Evolutionary conservation across 2,888 invertebrate species (phyloP).

Genomic region (Alitta virens): DNA sequence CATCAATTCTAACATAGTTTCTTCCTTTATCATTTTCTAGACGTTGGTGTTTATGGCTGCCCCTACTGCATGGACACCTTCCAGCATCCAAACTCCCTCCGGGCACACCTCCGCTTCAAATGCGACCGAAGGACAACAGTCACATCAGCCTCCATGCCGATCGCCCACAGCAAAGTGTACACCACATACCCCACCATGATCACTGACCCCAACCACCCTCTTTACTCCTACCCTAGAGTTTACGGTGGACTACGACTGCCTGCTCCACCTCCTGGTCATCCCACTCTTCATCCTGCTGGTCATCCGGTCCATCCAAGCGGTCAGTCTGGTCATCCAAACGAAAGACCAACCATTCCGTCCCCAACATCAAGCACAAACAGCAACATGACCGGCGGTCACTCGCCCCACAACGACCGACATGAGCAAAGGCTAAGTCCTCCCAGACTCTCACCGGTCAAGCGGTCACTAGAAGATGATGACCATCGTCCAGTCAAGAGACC

Average conservation of each 20-base stretch:
- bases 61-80: constrained; percentile 46
- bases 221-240: not conserved
- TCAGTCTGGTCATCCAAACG: too few species aligned
- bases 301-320: not conserved
- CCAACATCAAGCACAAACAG: constrained; percentile 13
- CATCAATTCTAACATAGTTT: too few species aligned
- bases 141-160: not conserved
- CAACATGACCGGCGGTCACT: not conserved
- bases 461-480: constrained; percentile 5
- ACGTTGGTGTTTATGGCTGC: constrained; percentile 21
- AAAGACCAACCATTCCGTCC: constrained; percentile 1
- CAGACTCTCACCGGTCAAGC: constrained; percentile 8
- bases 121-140: constrained; percentile 28
- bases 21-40: too few species aligned
- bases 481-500: not conserved
- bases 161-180: not conserved
- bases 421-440: not conserved
- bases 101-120: constrained; percentile 50
- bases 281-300: not conserved
- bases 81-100: constrained; percentile 42
- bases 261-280: not conserved
- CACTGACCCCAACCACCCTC: too few species aligned
- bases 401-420: not conserved
- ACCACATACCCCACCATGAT: not conserved
- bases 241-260: not conserved